A percentile compares a stretch with the other conserved stretches of the same genome.
phyloP scores from a whole-genome alignment of 2,797 vertebrate species.

The Rachycentron canadum region DNA sequence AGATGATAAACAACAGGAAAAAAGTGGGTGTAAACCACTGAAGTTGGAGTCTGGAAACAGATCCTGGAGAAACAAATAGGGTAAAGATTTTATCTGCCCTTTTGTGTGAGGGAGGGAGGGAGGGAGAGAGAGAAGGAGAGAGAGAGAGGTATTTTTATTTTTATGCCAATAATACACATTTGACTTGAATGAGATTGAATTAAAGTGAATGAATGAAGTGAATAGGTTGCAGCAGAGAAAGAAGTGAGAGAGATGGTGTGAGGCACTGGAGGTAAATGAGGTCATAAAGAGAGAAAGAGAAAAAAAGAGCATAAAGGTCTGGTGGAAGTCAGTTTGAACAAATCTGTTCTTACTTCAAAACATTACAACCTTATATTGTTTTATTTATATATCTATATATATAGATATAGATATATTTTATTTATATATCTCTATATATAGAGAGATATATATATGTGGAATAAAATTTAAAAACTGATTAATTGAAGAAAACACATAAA shows the following conservation, averaged over 20 bases:
- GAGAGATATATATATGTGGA: too few relatives aligned
- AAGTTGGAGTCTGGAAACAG: slow-evolving; percentile 9
- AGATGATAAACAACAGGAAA: slow-evolving; percentile 29
- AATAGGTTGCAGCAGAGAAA: neutral
- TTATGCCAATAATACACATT: slow-evolving; percentile 27
- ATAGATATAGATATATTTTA: too few relatives aligned
- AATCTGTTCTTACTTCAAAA: neutral
- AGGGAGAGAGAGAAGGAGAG: neutral
- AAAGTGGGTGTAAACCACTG: neutral
- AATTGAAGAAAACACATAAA: neutral
- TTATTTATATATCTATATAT: too few relatives aligned
- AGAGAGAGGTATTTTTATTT: slow-evolving; percentile 19
- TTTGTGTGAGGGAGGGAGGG: neutral
- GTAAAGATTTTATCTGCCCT: slow-evolving; percentile 18
- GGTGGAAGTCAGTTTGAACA: neutral
- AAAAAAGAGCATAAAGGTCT: neutral
- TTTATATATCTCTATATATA: too few relatives aligned
- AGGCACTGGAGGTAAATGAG: slow-evolving; percentile 23
- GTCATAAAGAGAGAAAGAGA: slow-evolving; percentile 14
- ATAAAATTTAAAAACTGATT: neutral
- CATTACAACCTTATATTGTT: too few relatives aligned
- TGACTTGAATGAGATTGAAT: slow-evolving; percentile 37
- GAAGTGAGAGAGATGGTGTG: slow-evolving; percentile 28
- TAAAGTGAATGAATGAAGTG: slow-evolving; percentile 26
- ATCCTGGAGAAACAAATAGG: neutral